Evolutionary conservation across 2,888 invertebrate genomes (phyloP).

Genomic region (Luperina testacea): DNA sequence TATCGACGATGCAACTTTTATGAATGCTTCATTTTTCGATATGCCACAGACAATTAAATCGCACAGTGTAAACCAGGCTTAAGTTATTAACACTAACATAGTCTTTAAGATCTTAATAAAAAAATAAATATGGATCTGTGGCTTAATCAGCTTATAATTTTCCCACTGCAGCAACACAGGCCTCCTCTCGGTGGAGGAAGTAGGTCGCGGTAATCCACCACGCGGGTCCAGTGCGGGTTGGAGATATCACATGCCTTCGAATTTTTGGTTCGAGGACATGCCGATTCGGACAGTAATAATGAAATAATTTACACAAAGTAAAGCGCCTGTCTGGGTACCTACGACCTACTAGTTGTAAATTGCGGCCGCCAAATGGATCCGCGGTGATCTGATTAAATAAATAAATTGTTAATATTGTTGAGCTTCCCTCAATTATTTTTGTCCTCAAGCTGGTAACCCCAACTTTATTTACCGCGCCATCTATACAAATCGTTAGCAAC

Average conservation of each 20-base stretch:
- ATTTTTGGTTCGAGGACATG: background rate
- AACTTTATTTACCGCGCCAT: slow-evolving; percentile 37
- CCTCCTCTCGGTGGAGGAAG: background rate
- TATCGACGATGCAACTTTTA: background rate
- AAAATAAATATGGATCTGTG: background rate
- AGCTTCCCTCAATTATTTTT: background rate
- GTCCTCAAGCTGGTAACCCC: background rate
- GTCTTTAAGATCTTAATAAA: background rate
- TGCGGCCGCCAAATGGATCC: background rate
- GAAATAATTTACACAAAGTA: background rate
- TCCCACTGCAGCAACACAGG: background rate
- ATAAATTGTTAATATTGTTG: background rate
- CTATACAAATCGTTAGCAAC: slow-evolving; percentile 29
- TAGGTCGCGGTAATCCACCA: background rate
- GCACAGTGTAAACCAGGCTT: background rate
- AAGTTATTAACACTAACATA: background rate
- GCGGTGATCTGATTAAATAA: background rate
- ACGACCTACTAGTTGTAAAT: background rate
- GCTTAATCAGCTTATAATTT: background rate
- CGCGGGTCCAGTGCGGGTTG: background rate
- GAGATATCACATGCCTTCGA: background rate
- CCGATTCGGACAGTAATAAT: background rate
- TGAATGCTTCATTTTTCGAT: background rate
- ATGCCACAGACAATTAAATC: background rate
- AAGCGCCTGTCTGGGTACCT: background rate